Evolutionary conservation across 2,888 invertebrate genomes (phyloP).

Genomic region (Drosophila mayaguana): DNA sequence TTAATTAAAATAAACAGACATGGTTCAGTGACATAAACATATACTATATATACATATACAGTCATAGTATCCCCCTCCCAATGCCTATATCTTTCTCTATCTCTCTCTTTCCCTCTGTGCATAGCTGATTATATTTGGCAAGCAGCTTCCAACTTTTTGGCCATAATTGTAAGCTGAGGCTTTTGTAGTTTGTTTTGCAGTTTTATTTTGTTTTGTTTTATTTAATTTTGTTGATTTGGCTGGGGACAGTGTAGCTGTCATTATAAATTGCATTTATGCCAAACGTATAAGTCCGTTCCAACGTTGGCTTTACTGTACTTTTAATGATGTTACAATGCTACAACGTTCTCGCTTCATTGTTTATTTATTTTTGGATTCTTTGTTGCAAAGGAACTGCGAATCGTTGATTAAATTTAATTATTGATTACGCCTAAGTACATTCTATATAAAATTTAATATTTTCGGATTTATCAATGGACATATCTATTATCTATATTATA

Average conservation of each 20-base stretch:
- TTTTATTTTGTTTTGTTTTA: constrained; percentile 36
- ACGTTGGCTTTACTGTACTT: constrained; percentile 31
- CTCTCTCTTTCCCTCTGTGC: background rate
- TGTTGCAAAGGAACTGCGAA: background rate
- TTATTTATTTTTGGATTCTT: background rate
- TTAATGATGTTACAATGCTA: constrained; percentile 40
- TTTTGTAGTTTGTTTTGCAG: constrained; percentile 25
- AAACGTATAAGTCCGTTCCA: constrained; percentile 43
- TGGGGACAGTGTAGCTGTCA: constrained; percentile 62
- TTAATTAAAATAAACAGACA: constrained; percentile 71
- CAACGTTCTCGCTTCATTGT: constrained; percentile 1
- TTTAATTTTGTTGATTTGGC: constrained; percentile 33
- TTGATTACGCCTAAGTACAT: background rate
- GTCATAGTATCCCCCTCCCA: background rate
- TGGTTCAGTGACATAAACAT: constrained; percentile 12
- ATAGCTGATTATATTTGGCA: constrained; percentile 54
- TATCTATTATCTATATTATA: too few relatives aligned
- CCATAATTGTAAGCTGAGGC: constrained; percentile 65
- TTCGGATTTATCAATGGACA: background rate
- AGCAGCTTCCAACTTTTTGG: constrained; percentile 56
- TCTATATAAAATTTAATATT: background rate
- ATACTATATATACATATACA: background rate
- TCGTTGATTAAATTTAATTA: constrained; percentile 11
- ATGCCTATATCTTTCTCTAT: background rate
- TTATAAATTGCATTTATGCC: constrained; percentile 72